Conservation (phyloP, 2,797 vertebrate genomes). For the Masticophis lateralis region DNA sequence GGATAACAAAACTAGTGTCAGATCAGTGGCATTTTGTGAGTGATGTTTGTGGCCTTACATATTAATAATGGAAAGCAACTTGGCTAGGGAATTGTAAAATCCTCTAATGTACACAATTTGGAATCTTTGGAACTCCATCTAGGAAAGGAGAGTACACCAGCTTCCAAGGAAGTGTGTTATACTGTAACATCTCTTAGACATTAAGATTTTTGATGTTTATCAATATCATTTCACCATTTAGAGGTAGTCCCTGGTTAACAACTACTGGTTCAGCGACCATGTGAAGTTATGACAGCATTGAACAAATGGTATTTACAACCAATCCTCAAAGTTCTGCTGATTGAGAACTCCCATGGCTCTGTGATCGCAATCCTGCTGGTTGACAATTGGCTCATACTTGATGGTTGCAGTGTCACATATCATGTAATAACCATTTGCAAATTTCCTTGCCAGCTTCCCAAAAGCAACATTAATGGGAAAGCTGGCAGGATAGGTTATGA, state of each 20-base stretch:
- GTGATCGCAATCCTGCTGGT: neutral
- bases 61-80: neutral
- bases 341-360: neutral
- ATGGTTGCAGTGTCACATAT: neutral
- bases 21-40: neutral
- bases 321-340: neutral
- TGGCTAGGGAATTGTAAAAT: neutral
- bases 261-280: neutral
- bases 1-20: neutral
- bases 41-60: neutral
- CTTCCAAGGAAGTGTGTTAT: neutral
- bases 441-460: neutral
- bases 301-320: neutral
- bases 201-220: neutral
- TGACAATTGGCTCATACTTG: neutral
- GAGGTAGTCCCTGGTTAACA: neutral
- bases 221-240: neutral
- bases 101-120: neutral
- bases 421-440: neutral
- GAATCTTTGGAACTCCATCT: neutral
- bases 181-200: neutral
- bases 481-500: neutral
- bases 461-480: neutral
- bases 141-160: neutral
- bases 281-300: neutral